Evolutionary conservation across 2,797 vertebrate genomes (phyloP), one percentile per base, ranked within the genome.

Genomic region (Podarcis lilfordi): DNA sequence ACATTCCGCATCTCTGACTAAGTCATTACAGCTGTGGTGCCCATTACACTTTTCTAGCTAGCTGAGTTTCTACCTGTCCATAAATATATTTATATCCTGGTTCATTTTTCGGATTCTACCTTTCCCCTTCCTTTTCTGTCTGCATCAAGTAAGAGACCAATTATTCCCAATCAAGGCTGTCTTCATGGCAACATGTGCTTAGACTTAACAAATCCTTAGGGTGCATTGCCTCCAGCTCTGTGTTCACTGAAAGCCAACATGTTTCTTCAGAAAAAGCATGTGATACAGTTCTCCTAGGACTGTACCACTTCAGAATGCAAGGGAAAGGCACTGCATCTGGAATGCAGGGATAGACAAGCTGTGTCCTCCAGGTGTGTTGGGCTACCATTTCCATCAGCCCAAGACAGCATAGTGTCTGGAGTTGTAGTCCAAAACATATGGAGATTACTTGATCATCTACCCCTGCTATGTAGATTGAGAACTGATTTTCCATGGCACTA

Each of bases 11-110:
- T 89, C 69, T 86, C 69, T 55, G 50, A 55, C 13, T 55, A 55
- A 61, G 74, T 92, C 88, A 81, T 84, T 89, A 80, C 69, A 91
- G 79, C 66, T 82, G 61, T 94, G 90, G 84, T 86, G 78, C 87
- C 94, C 82, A 80, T 59, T 94, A 91, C 92, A 91, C 94, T 81
- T 89, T 75, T 89, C 89, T 82, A 19, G 91, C 85, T 89, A 27
- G 89, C 86, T 89, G 19, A 72, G 91, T 93, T 91, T 92, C 89
- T 0, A 1, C 88, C 45, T 91, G 76, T 92, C 90, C 90, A 77
- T 94, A 6, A 94, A 81, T 19, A 84, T 91, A 61, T 1, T 4
- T 8, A 92, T 94, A 71, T 74, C 79, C 92, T 1, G 86, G 27
- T 21, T 35, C 55, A 27, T 81, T 74, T 74, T 43, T 71, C 3